Base-by-base conservation (phyloP, 2,797 vertebrate genomes). In the Rostrhamus sociabilis region DNA sequence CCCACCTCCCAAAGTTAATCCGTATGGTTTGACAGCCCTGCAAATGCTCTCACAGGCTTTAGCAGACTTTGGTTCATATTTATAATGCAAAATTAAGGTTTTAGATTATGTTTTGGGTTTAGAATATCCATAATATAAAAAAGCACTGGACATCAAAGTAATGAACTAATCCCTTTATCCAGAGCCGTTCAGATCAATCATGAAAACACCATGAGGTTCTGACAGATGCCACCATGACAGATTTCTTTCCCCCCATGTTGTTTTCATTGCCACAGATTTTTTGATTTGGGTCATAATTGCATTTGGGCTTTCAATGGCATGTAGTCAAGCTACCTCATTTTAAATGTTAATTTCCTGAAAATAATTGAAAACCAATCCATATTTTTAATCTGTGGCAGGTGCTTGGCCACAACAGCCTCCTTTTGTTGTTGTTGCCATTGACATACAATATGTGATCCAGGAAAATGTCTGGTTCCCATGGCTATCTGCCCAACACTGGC, bases 301-400 rank as follows among this genome's bases (percentile, higher is more conserved):
- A 75, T 85, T 76, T 84, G 73, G 40, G 56, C 36, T 92, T 97
- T 96, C 84, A 88, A 67, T 62, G 94, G 42, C 38, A 71, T 55
- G 76, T 73, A 86, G 79, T 80, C 90, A 95, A 97, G 94, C 69
- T 59, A 64, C 11, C 48, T 80, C 63, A 72, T 94, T 97, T 95
- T 79, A 87, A 92, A 90, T 80, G 42, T 67, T 90, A 78, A 89
- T 97, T 97, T 97, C 89, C 89, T 92, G 84, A 96, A 97, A 96
- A 96, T 40, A 94, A 86, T 43, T 84, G 76, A 96, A 93, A 95
- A 56, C 4, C 43, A 80, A 67, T 76, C 55, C n/a, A 34, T 75
- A 68, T 77, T 91, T 97, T 96, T 84, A 96, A 95, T 94, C 73
- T 58, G 48, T 81, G 47, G 71, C 90, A 96, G 92, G 76, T 96